Conservation (phyloP, 1,140 invertebrate genomes). For the Yoshiicerus persimilis region DNA sequence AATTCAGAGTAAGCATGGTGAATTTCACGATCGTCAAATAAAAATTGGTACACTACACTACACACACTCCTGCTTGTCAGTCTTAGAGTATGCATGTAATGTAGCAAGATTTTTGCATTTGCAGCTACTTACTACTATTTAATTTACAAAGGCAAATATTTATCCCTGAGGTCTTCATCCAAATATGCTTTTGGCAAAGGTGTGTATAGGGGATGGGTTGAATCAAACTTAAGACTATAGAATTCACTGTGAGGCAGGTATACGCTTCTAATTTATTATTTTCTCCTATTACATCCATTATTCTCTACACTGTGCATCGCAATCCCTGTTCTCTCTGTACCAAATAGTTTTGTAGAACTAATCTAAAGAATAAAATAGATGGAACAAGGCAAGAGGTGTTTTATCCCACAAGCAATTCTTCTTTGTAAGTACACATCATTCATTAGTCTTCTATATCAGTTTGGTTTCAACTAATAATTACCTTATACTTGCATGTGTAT, state of each 20-base stretch:
- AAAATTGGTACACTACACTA: not conserved
- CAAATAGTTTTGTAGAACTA: not conserved
- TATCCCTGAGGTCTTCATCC: not conserved
- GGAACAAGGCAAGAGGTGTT: not conserved
- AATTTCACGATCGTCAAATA: not conserved
- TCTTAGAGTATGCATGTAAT: not conserved
- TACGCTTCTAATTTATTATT: not conserved
- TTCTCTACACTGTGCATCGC: not conserved
- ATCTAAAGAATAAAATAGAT: not conserved
- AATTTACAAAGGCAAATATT: not conserved
- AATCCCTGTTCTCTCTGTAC: not conserved
- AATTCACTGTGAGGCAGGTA: not conserved
- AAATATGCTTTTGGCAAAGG: conserved; percentile 5
- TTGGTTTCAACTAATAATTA: not conserved
- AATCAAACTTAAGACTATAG: not conserved
- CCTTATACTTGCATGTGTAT: not conserved
- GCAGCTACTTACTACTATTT: not conserved
- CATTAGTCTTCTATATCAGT: not conserved
- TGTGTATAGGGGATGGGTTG: not conserved
- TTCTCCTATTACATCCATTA: not conserved
- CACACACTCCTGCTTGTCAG: too few relatives aligned
- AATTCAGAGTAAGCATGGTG: not conserved
- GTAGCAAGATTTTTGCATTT: not conserved
- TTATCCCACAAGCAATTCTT: conserved; percentile 3
- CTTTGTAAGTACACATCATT: not conserved